Conservation (phyloP, 2,113 vertebrate species). For the Gobiocypris rarus region DNA sequence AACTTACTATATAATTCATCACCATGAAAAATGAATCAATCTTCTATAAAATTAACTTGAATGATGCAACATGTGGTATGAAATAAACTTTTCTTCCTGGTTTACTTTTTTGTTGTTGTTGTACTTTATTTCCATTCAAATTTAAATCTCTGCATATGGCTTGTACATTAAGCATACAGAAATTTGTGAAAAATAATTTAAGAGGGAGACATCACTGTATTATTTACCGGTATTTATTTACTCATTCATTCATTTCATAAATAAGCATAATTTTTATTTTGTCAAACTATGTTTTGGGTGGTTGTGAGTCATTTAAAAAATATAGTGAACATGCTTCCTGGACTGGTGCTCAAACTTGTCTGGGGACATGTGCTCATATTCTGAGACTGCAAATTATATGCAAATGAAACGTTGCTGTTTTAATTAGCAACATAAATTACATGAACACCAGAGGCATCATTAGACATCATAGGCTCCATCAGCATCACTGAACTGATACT, state of each 20-base stretch:
- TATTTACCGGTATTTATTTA: too few species aligned
- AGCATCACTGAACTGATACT: not conserved
- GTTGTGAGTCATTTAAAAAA: not conserved
- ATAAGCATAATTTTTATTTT: not conserved
- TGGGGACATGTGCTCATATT: not conserved
- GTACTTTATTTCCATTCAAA: not conserved
- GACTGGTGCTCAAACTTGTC: not conserved
- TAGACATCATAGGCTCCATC: not conserved
- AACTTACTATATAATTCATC: too few species aligned
- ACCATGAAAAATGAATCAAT: too few species aligned
- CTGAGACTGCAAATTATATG: not conserved
- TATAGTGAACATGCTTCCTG: not conserved
- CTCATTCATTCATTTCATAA: too few species aligned
- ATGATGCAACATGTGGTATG: not conserved
- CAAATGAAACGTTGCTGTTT: constrained; percentile 9
- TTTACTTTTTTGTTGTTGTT: not conserved
- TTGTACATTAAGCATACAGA: not conserved
- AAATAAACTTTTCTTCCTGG: not conserved
- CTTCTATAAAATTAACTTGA: too few species aligned
- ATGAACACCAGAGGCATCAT: constrained; percentile 11
- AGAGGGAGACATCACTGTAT: not conserved
- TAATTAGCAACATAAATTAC: not conserved
- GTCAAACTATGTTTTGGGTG: not conserved
- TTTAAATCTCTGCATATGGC: not conserved
- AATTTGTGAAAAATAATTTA: not conserved